Evolutionary conservation across 2,797 vertebrate genomes (phyloP), one percentile per base, ranked within the genome.

Genomic region (Anolis apletophallus): DNA sequence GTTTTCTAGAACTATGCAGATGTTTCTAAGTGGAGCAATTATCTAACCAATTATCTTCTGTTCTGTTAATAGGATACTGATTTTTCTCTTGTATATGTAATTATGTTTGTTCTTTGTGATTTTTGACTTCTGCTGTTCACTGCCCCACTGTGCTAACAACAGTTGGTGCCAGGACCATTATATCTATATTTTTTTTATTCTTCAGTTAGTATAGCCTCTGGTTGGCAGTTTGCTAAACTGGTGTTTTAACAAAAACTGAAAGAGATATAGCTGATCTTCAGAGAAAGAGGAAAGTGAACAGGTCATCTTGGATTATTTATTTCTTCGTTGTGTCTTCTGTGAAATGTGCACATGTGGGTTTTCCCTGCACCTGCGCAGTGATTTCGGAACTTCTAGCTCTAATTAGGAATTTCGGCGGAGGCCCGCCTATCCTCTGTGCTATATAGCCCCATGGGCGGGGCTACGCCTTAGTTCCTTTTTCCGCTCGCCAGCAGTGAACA

Each of bases 81-180:
- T 78, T 85, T 61, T 50, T 50, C 54, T 78, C 75, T 36, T 64
- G n/a, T 73, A 72, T 55, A 64, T 83, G n/a, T 83, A 83, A 83
- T 72, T 72, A 21, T n/a, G 40, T 71, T 79, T 21, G 57, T 54
- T 12, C 46, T 59, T 54, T 34, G 32, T 23, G 32, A 83, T 64
- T 87, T 83, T 87, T 83, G 32, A 73, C 50, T 80, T 72, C 46
- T 83, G 81, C 17, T 83, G 26, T 73, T 83, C 81, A 36, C 8
- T 73, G 71, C 79, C 64, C 36, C 32, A 71, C 9, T 57, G 34
- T 69, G 26, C 79, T 57, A 85, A 46, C 16, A 79, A 78, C 10
- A 34, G 57, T 74, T 46, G 57, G 50, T 67, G 29, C 69, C 3
- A 78, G 23, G 26, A 78, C 8, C 16, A 79, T 40, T 40, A 26